Percentiles rank a stretch among this genome's conserved stretches.
Conservation (phyloP, 2,888 invertebrate genomes). For the Melieria picta region DNA sequence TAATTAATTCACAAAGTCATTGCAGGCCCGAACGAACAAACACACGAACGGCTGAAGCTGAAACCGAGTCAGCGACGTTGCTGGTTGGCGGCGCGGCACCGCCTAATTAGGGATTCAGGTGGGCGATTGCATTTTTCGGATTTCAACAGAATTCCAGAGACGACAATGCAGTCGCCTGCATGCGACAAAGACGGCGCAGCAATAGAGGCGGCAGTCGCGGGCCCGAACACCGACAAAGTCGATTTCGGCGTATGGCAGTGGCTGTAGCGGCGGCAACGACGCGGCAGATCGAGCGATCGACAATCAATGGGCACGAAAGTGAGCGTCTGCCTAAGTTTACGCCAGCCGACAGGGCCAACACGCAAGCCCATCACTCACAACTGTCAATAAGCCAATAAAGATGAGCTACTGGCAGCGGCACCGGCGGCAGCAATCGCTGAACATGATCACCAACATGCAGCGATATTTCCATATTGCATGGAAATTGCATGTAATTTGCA, state of each 20-base stretch:
- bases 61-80: background rate
- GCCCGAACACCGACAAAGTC: too few relatives aligned
- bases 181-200: constrained; percentile 1
- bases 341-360: background rate
- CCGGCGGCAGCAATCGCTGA: constrained; percentile 16
- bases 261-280: constrained; percentile 2
- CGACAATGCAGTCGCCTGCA: constrained; percentile 15
- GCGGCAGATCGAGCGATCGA: constrained; percentile 11
- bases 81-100: constrained; percentile 37
- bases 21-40: constrained; percentile 8
- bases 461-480: constrained; percentile 22
- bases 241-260: constrained; percentile 20
- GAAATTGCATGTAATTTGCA: constrained; percentile 10
- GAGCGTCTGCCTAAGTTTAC: background rate
- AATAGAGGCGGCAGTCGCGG: background rate
- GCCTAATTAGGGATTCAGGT: constrained; percentile 50
- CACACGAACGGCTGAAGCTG: constrained; percentile 3
- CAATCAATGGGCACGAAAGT: constrained; percentile 19
- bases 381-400: background rate
- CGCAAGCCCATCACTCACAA: background rate
- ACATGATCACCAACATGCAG: constrained; percentile 37
- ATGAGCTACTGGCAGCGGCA: background rate
- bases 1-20: constrained; percentile 38
- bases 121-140: constrained; percentile 46
- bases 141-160: constrained; percentile 38